Conservation (phyloP, 2,888 invertebrate species). For the Osmoderma eremita region DNA sequence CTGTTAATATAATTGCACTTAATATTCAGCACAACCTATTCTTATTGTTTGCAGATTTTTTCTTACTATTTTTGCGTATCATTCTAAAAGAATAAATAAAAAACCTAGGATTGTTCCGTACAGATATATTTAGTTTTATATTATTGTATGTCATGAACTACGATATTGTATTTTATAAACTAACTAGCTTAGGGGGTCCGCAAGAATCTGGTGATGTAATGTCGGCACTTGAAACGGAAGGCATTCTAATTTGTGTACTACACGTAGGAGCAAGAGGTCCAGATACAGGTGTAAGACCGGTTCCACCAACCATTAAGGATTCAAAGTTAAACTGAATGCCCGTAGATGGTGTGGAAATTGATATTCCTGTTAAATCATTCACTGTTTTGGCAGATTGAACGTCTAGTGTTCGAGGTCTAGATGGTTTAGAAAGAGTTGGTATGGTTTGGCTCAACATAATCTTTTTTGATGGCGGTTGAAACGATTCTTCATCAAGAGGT, state of each 20-base stretch:
- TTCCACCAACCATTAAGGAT: constrained; percentile 92
- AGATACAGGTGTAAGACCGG: constrained; percentile 88
- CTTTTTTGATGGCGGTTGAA: constrained; percentile 57
- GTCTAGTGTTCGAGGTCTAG: constrained; percentile 78
- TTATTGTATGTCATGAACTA: constrained; percentile 41
- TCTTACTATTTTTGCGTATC: neutral
- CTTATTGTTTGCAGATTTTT: neutral
- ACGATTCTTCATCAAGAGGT: constrained; percentile 49
- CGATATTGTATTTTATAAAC: constrained; percentile 70
- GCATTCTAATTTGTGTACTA: constrained; percentile 80
- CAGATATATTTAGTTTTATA: constrained; percentile 34
- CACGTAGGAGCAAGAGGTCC: constrained; percentile 77
- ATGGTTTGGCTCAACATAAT: constrained; percentile 61
- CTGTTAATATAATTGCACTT: constrained; percentile 38
- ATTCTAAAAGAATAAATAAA: constrained; percentile 23
- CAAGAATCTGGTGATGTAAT: constrained; percentile 80
- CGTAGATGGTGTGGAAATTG: constrained; percentile 88
- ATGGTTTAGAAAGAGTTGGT: constrained; percentile 65
- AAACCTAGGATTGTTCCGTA: constrained; percentile 23
- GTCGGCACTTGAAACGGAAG: constrained; percentile 64
- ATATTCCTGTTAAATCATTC: constrained; percentile 79
- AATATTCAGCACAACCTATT: constrained; percentile 18
- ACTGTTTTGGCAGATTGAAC: constrained; percentile 61
- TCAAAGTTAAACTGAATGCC: constrained; percentile 92
- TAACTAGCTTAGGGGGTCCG: constrained; percentile 80